Evolutionary conservation across 1,140 invertebrate species (phyloP).

Genomic region (Sminthurides bifidus): DNA sequence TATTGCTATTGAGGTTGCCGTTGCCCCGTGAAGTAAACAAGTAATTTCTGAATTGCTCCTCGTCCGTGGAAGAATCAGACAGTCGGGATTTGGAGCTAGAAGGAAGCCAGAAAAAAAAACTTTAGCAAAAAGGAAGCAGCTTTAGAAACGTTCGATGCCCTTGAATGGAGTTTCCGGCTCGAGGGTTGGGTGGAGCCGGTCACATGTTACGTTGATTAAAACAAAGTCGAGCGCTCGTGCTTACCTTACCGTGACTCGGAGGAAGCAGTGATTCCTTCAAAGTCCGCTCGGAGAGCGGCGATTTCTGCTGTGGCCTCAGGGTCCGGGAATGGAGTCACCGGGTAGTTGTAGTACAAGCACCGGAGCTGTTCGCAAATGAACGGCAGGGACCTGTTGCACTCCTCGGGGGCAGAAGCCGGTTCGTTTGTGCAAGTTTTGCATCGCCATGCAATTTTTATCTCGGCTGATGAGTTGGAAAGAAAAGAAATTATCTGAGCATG

Average conservation of each 20-base stretch:
- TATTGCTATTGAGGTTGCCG: too few relatives aligned
- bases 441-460: constrained; percentile 23
- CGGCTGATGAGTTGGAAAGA: background rate
- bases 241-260: constrained; percentile 31
- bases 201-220: too few relatives aligned
- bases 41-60: too few relatives aligned
- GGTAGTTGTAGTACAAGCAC: constrained; percentile 31
- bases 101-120: too few relatives aligned
- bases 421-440: constrained; percentile 14
- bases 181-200: too few relatives aligned
- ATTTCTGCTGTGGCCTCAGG: constrained; percentile 12
- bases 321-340: constrained; percentile 28
- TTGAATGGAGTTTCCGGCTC: too few relatives aligned
- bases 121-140: too few relatives aligned
- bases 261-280: constrained; percentile 3
- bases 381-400: constrained; percentile 19
- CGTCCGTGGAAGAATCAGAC: too few relatives aligned
- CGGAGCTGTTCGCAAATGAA: constrained; percentile 32
- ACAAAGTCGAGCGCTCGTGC: too few relatives aligned
- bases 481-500: background rate
- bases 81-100: too few relatives aligned
- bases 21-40: too few relatives aligned
- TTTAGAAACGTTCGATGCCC: too few relatives aligned
- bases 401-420: constrained; percentile 25
- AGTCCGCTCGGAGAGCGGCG: constrained; percentile 16